phyloP scores from a whole-genome alignment of 2,113 vertebrate genomes.

The Lagopus muta region DNA sequence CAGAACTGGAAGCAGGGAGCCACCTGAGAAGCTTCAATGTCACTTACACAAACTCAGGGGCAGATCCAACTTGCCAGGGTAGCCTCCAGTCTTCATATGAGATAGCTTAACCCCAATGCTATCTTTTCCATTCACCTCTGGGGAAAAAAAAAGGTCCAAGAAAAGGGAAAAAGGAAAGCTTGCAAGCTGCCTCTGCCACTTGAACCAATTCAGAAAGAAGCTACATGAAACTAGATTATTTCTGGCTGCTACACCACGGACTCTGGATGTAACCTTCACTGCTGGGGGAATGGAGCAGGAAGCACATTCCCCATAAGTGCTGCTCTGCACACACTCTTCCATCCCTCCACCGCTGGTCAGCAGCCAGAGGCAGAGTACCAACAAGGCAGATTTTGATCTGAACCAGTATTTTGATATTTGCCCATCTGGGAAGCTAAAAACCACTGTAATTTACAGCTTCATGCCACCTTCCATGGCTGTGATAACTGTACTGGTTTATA shows the following conservation, averaged over 20 bases:
- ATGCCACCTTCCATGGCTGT: background rate
- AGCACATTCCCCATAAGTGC: background rate
- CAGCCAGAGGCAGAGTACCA: background rate
- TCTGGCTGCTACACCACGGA: background rate
- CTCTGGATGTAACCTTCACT: background rate
- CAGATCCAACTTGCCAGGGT: background rate
- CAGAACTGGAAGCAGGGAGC: background rate
- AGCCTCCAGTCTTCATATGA: background rate
- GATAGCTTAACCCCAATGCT: background rate
- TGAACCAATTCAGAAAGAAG: background rate
- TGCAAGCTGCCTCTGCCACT: background rate
- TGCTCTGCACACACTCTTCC: background rate
- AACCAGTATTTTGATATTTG: background rate
- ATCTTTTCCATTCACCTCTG: background rate
- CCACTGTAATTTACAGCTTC: background rate
- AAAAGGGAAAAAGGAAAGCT: background rate
- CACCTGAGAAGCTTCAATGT: background rate
- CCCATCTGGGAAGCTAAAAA: background rate
- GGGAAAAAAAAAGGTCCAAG: background rate
- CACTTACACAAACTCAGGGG: background rate
- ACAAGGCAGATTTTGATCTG: background rate
- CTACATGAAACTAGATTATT: background rate
- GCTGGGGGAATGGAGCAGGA: background rate
- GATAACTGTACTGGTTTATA: background rate
- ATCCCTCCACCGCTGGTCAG: background rate